These are phyloP conservation scores for Malurus splendens DNA, from an alignment of 2,797 vertebrate genomes.

Conservation along the genomic window DNA sequence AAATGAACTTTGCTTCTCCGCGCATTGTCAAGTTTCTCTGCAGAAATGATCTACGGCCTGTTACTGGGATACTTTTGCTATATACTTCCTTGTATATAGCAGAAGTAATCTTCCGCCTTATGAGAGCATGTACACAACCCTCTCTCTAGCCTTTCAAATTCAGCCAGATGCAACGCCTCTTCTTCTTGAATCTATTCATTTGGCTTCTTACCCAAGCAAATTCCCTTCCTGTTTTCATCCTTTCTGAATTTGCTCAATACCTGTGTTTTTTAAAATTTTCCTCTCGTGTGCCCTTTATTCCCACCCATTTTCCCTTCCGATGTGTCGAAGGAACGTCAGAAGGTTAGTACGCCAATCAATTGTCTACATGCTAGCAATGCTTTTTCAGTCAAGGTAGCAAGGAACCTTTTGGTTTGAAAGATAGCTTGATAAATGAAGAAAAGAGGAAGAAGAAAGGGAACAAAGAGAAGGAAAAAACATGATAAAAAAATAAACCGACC, in stretches of 20 bases:
- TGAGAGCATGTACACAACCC: background rate
- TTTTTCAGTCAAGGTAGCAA: background rate
- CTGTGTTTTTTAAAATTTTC: background rate
- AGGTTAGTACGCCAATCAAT: background rate
- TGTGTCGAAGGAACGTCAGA: background rate
- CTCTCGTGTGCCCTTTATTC: background rate
- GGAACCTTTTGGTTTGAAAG: background rate
- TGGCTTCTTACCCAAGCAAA: background rate
- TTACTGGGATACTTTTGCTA: background rate
- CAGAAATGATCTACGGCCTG: background rate
- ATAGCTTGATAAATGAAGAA: background rate
- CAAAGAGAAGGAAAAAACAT: background rate
- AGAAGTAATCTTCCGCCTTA: background rate
- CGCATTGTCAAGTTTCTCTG: background rate
- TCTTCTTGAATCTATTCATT: background rate
- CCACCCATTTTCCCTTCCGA: background rate
- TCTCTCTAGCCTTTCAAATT: background rate
- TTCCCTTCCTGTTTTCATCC: background rate
- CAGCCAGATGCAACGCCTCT: background rate
- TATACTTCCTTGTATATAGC: background rate
- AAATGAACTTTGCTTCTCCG: background rate
- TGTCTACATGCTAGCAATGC: background rate
- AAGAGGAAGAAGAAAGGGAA: background rate
- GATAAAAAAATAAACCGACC: background rate
- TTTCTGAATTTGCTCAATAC: background rate